These are phyloP conservation scores for Eciton burchellii DNA, from an alignment of 1,140 invertebrate genomes.

Conservation along the genomic window DNA sequence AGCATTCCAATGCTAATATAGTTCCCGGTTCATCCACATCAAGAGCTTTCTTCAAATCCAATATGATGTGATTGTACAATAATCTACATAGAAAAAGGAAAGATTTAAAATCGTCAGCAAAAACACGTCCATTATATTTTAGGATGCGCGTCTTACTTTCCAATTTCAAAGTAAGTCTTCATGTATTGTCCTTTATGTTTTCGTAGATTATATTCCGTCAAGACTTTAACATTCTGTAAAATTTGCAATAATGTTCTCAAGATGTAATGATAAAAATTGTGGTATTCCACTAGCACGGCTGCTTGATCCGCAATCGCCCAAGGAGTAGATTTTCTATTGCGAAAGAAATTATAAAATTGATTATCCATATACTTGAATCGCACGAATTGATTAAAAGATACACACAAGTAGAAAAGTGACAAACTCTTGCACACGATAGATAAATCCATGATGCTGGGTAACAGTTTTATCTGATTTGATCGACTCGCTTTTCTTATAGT, in stretches of 20 bases:
- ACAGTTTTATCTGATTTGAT: constrained; percentile 78
- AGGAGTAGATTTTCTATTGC: constrained; percentile 77
- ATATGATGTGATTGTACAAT: constrained; percentile 77
- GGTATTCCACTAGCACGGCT: constrained; percentile 80
- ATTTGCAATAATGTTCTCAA: constrained; percentile 81
- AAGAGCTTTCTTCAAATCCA: constrained; percentile 78
- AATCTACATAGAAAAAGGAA: constrained; percentile 74
- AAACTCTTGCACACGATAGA: constrained; percentile 82
- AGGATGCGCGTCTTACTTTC: constrained; percentile 71
- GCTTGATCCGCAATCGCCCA: constrained; percentile 81
- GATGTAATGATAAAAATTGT: constrained; percentile 84
- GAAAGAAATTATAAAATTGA: constrained; percentile 16
- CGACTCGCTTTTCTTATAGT: constrained; percentile 74
- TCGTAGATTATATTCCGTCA: constrained; percentile 76
- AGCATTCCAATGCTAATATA: constrained; percentile 85
- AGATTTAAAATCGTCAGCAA: background rate
- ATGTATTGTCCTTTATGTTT: constrained; percentile 68
- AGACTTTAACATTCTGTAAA: constrained; percentile 79
- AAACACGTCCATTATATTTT: constrained; percentile 6
- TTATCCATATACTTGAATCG: background rate
- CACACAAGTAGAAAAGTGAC: constrained; percentile 84
- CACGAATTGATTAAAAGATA: constrained; percentile 43
- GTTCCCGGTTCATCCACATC: constrained; percentile 84
- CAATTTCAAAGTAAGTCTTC: constrained; percentile 79
- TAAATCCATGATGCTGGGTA: constrained; percentile 83